phyloP scores from a whole-genome alignment of 2,797 vertebrate species.

The Dryobates pubescens region DNA sequence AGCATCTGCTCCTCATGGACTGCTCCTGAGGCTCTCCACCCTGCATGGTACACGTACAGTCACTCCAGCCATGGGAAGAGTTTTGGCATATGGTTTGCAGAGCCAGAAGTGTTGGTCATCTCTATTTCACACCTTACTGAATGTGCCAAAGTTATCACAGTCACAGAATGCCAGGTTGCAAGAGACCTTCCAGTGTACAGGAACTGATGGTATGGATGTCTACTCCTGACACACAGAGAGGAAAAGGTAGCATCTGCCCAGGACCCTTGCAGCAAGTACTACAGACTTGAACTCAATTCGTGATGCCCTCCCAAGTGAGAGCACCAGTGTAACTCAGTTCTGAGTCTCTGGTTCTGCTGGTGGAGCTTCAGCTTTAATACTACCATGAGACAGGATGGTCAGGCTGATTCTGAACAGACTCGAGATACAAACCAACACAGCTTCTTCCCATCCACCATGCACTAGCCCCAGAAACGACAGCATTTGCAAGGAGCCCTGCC shows the following conservation, averaged over 20 bases:
- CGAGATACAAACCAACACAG: not conserved
- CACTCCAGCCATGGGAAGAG: not conserved
- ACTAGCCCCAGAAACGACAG: not conserved
- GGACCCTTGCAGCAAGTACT: not conserved
- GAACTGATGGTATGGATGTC: not conserved
- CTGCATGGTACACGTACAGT: rapidly evolving
- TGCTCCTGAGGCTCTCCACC: not conserved
- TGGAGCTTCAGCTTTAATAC: not conserved
- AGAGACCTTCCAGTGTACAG: not conserved
- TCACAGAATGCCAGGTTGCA: no score
- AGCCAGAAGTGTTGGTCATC: not conserved
- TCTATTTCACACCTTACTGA: not conserved
- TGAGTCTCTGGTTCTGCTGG: not conserved
- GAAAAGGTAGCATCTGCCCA: not conserved
- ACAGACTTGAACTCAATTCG: not conserved
- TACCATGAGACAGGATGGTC: not conserved
- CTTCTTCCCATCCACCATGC: not conserved
- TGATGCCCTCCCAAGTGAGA: not conserved
- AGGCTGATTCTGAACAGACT: not conserved
- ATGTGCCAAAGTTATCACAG: not conserved
- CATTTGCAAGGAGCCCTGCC: rapidly evolving
- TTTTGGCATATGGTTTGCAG: no score
- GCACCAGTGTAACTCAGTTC: rapidly evolving
- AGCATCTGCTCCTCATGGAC: not conserved
- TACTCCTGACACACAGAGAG: not conserved